phyloP scores from a whole-genome alignment of 1,140 invertebrate species.

The Aphelenchoides fujianensis region DNA sequence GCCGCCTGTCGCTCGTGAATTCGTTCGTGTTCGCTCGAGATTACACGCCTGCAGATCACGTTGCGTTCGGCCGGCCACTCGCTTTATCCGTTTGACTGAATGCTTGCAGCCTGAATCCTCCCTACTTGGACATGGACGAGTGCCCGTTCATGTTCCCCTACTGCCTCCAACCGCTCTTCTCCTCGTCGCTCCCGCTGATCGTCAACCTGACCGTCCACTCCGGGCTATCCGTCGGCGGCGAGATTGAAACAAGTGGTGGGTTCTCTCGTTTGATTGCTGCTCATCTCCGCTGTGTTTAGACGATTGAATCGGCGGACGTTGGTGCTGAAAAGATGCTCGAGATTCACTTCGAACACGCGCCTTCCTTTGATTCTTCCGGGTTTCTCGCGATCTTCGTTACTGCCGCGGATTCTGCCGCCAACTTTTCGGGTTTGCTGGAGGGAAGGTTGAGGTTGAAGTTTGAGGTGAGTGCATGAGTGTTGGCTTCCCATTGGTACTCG shows the following conservation, averaged over 20 bases:
- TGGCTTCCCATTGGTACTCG: not conserved
- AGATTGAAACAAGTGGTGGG: no score
- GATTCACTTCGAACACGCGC: not conserved
- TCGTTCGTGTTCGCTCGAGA: conserved; percentile 74
- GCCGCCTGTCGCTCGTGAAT: conserved; percentile 82
- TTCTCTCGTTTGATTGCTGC: no score
- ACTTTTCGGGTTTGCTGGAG: not conserved
- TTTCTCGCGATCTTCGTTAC: not conserved
- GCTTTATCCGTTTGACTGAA: conserved; percentile 8
- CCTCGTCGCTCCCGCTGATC: conserved; percentile 79
- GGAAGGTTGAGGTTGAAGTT: not conserved
- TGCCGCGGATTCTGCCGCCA: not conserved
- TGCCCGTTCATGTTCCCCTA: conserved; percentile 97
- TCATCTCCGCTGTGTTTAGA: conserved; percentile 7
- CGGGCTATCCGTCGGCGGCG: no score
- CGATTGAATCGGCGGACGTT: conserved; percentile 67
- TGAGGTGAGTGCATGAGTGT: not conserved
- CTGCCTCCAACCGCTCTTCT: conserved; percentile 88
- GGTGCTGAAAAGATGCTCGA: not conserved
- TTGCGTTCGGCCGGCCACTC: not conserved
- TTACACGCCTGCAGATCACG: conserved; percentile 24
- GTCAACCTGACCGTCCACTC: conserved; percentile 83
- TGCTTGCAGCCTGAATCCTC: conserved; percentile 64
- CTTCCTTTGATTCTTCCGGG: not conserved
- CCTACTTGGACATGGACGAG: conserved; percentile 86